phyloP scores from a whole-genome alignment of 1,140 invertebrate genomes.

The Pseudomyrmex concolor region DNA sequence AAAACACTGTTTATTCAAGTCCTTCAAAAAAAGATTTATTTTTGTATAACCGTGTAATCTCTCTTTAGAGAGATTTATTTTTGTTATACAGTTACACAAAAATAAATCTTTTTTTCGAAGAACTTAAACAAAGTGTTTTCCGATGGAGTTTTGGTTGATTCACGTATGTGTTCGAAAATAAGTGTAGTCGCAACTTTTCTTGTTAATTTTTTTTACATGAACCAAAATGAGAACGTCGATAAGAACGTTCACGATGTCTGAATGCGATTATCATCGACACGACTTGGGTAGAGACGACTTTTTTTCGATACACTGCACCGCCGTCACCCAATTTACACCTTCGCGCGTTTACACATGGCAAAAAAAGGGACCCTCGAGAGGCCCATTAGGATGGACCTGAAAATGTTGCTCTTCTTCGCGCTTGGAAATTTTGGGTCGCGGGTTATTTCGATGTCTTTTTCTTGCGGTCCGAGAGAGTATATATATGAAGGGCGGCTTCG shows the following conservation, averaged over 20 bases:
- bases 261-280: conserved; percentile 37
- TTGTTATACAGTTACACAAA: too few relatives aligned
- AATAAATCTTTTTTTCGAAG: too few relatives aligned
- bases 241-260: background rate
- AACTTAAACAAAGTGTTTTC: too few relatives aligned
- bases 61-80: too few relatives aligned
- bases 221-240: background rate
- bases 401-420: conserved; percentile 58
- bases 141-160: too few relatives aligned
- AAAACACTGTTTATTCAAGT: too few relatives aligned
- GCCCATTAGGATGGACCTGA: conserved; percentile 47
- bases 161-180: background rate
- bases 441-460: conserved; percentile 55
- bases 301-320: background rate
- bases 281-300: background rate
- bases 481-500: conserved; percentile 45
- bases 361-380: conserved; percentile 22
- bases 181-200: background rate
- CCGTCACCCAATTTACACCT: conserved; percentile 57
- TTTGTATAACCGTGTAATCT: too few relatives aligned
- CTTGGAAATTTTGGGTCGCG: background rate
- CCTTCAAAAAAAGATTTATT: too few relatives aligned
- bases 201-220: too few relatives aligned
- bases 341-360: conserved; percentile 19
- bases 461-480: conserved; percentile 6